Conservation (phyloP, 1,140 invertebrate species). For the Mactra quadrangularis region DNA sequence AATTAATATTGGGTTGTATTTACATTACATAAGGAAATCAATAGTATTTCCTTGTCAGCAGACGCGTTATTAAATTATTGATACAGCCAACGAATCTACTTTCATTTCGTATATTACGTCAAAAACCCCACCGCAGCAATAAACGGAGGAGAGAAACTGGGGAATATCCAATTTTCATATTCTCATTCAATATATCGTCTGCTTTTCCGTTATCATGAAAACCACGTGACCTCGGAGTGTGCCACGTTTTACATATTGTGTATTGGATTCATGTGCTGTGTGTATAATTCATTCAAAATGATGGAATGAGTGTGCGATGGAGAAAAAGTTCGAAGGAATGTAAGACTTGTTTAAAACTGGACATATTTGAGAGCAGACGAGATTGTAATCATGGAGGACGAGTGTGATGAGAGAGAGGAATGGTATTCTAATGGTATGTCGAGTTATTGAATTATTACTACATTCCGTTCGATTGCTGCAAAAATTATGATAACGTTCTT, state of each 20-base stretch:
- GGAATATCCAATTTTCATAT: no score
- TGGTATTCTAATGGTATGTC: constrained; percentile 65
- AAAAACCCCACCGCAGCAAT: not conserved
- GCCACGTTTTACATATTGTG: constrained; percentile 44
- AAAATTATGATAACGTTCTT: not conserved
- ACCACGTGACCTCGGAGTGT: constrained; percentile 29
- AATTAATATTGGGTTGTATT: no score
- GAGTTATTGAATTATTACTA: not conserved
- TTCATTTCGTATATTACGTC: not conserved
- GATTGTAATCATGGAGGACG: constrained; percentile 35
- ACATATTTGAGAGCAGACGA: not conserved
- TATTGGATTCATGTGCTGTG: constrained; percentile 21
- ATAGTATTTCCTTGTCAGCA: no score
- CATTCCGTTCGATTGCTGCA: not conserved
- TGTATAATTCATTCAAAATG: not conserved
- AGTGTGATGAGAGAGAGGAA: constrained; percentile 48
- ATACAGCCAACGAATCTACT: not conserved
- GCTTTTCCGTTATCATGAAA: constrained; percentile 11
- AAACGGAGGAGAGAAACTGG: not conserved
- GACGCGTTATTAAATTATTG: no score
- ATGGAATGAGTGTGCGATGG: constrained; percentile 1
- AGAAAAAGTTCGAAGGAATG: not conserved
- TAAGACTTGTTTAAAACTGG: not conserved
- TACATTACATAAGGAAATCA: no score
- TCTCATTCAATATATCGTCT: constrained; percentile 17